Evolutionary conservation across 2,888 invertebrate species (phyloP).

Genomic region (Prosopocoilus inquinatus): DNA sequence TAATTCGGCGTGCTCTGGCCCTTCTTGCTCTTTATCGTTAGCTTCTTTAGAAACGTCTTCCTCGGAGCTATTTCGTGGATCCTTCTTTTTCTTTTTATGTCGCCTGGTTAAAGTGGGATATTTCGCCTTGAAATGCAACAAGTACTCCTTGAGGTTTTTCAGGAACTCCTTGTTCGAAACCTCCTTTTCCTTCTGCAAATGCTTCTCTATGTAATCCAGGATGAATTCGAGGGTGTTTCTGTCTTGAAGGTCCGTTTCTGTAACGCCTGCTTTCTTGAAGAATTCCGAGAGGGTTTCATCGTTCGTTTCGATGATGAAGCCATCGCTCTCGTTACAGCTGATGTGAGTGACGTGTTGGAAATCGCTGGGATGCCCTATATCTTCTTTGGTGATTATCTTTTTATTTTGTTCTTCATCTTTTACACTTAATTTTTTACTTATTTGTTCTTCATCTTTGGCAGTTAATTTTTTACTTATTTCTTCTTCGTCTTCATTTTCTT

Average conservation of each 20-base stretch:
- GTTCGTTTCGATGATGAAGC: conserved; percentile 11
- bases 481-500: too few relatives aligned
- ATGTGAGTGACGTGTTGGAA: conserved; percentile 12
- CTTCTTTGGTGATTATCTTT: neutral
- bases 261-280: conserved; percentile 69
- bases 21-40: too few relatives aligned
- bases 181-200: conserved; percentile 38
- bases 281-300: conserved; percentile 11
- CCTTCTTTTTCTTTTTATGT: too few relatives aligned
- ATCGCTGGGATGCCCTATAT: conserved; percentile 11
- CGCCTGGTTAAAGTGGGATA: too few relatives aligned
- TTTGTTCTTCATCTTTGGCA: conserved; percentile 1
- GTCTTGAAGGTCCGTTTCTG: conserved; percentile 76
- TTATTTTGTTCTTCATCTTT: neutral
- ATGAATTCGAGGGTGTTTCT: conserved; percentile 87
- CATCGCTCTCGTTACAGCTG: conserved; percentile 10
- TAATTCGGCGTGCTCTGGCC: too few relatives aligned
- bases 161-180: too few relatives aligned
- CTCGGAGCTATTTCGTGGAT: too few relatives aligned
- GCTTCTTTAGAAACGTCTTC: too few relatives aligned
- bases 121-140: too few relatives aligned
- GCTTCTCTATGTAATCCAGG: conserved; percentile 85
- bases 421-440: too few relatives aligned
- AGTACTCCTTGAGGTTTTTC: too few relatives aligned
- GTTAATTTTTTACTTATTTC: neutral